phyloP scores from a whole-genome alignment of 30 jellyfish, hydroid and myxozoan species.

The Nemopilema nomurai region DNA sequence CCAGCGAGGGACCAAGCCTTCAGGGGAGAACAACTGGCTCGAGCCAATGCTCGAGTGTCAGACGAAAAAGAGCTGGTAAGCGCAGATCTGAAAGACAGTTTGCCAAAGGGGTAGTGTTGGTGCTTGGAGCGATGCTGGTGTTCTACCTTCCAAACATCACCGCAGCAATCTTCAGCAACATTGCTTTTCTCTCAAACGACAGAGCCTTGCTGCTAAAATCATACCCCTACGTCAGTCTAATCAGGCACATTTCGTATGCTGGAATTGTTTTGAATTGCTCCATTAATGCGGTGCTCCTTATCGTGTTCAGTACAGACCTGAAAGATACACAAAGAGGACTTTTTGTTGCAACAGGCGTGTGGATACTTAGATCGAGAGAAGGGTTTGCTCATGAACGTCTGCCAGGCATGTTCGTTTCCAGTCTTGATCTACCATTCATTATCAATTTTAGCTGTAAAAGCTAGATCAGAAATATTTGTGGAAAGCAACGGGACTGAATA shows the following conservation, averaged over 20 bases:
- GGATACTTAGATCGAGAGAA: not conserved
- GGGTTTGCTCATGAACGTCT: no score
- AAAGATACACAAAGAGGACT: not conserved
- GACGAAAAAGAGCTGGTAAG: not conserved
- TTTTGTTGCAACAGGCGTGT: not conserved
- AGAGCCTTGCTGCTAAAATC: not conserved
- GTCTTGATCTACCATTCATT: no score
- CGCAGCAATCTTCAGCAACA: not conserved
- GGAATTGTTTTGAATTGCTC: not conserved
- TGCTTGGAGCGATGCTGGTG: not conserved
- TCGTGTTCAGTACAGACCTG: not conserved
- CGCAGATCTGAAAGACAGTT: not conserved
- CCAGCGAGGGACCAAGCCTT: not conserved
- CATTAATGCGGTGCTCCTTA: not conserved
- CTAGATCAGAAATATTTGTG: no score
- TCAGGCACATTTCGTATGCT: not conserved
- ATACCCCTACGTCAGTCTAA: not conserved
- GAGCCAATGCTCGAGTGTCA: not conserved
- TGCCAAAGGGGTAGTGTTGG: conserved; percentile 17
- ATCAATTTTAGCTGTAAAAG: no score
- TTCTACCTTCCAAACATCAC: conserved; percentile 5
- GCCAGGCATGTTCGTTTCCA: no score
- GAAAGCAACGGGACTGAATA: no score
- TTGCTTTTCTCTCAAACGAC: not conserved
- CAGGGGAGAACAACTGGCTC: no score